phyloP scores from a whole-genome alignment of 2,888 invertebrate genomes.

The Drosophila gaucha region DNA sequence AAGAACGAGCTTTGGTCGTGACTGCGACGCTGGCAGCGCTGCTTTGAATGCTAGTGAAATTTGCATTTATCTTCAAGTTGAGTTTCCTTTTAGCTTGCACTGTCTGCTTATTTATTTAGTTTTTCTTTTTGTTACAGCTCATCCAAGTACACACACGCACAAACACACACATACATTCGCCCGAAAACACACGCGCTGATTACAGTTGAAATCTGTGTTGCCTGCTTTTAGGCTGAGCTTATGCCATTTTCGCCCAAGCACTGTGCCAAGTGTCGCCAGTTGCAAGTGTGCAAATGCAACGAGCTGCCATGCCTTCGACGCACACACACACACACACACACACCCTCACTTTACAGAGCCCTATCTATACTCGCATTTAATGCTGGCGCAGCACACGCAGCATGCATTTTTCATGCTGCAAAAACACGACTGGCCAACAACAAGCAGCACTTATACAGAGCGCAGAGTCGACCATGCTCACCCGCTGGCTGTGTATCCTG shows the following conservation, averaged over 20 bases:
- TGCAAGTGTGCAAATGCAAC: slow-evolving; percentile 40
- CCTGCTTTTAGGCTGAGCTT: slow-evolving; percentile 60
- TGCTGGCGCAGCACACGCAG: slow-evolving; percentile 7
- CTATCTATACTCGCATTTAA: neutral
- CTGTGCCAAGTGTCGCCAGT: slow-evolving; percentile 46
- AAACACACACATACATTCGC: slow-evolving; percentile 4
- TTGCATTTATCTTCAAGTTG: slow-evolving; percentile 73
- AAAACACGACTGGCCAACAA: slow-evolving; percentile 15
- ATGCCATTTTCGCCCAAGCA: slow-evolving; percentile 54
- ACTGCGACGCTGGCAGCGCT: slow-evolving; percentile 14
- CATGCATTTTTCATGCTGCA: slow-evolving; percentile 49
- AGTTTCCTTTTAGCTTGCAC: slow-evolving; percentile 31
- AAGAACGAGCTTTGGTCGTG: slow-evolving; percentile 42
- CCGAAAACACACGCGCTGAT: neutral
- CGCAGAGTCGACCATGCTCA: neutral
- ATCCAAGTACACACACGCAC: slow-evolving; percentile 7
- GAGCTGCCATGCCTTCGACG: slow-evolving; percentile 24
- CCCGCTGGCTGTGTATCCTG: slow-evolving; percentile 3
- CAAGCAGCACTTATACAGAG: slow-evolving; percentile 19
- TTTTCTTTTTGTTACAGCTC: slow-evolving; percentile 3
- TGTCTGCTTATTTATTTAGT: slow-evolving; percentile 58
- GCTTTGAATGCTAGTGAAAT: slow-evolving; percentile 50
- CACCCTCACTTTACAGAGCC: neutral
- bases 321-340: neutral
- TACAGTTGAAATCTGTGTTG: slow-evolving; percentile 43